These are phyloP conservation scores for Callinectes sapidus DNA, from an alignment of 2,888 invertebrate species.

Conservation along the genomic window DNA sequence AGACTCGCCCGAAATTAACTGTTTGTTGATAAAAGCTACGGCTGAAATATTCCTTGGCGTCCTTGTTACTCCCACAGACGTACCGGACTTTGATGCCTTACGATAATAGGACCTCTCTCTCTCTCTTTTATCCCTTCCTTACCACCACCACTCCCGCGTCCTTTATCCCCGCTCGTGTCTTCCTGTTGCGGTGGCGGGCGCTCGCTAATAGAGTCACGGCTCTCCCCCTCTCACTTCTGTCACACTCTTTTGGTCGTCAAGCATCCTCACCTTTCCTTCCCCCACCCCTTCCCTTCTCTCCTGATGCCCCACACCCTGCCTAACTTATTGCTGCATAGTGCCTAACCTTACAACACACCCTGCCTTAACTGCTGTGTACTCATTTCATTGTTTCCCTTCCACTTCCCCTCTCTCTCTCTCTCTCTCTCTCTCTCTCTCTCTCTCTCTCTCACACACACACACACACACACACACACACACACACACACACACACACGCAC, in stretches of 20 bases:
- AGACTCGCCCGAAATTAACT: constrained; percentile 29
- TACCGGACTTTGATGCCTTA: neutral
- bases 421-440: too few species aligned
- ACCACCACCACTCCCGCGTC: neutral
- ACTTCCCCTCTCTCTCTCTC: neutral
- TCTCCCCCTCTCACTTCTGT: neutral
- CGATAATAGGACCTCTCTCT: neutral
- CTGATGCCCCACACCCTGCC: neutral
- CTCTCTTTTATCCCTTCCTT: neutral
- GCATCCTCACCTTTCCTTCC: neutral
- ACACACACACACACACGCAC: neutral
- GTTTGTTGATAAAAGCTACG: constrained; percentile 33
- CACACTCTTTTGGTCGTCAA: too few species aligned
- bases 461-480: too few species aligned
- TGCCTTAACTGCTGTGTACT: neutral
- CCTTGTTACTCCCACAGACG: constrained; percentile 6
- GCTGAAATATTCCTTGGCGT: constrained; percentile 24
- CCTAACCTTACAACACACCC: neutral
- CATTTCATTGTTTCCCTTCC: neutral
- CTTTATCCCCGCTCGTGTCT: neutral
- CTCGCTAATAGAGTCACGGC: neutral
- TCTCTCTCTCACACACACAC: too few species aligned
- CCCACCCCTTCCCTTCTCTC: neutral
- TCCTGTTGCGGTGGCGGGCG: neutral
- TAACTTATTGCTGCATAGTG: neutral